Evolutionary conservation across 2,797 vertebrate species (phyloP), one percentile per base, ranked within the genome.

Genomic region (Pampus argenteus): DNA sequence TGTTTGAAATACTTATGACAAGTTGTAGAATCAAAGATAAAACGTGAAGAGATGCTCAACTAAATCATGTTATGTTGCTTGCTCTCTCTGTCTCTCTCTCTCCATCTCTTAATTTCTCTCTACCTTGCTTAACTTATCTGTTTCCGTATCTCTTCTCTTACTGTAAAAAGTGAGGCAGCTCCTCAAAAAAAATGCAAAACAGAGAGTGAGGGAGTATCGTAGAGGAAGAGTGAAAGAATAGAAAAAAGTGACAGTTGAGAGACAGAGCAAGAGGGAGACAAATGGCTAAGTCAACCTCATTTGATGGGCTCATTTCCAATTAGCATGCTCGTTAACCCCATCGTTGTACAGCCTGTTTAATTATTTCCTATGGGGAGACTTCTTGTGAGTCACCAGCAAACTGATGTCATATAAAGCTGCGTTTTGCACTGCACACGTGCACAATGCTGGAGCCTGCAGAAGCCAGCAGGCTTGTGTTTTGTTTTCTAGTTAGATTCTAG

Each of bases 91-190:
- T 7, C 47, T 15, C n/a, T 65, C 29, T 28, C 50, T 25, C 55
- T 28, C 10, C 34, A 13, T 28, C 26, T 6, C 34, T 31, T 50
- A 31, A 31, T 38, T n/a, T 34, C 64, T 50, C 20, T 40, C 6
- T 18, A 10, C 60, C 25, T 23, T 76, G 58, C 60, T 61, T 63
- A 0, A 11, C 52, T 57, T 15, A 2, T 52, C 13, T 76, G 69
- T 38, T 49, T 36, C 45, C 22, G 6, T 44, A 10, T 70, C 28
- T 48, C 40, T 34, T 63, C 66, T 31, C 20, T 23, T 6, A 7
- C 62, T 73, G 61, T 61, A 26, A 66, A 84, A 87, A 78, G 64
- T 83, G 72, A 76, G 76, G 58, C 78, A 82, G 14, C 55, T 28
- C 50, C 34, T 60, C 38, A 54, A 40, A 65, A 82, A 60, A 17